Conservation (phyloP, 2,888 invertebrate genomes). For the Eupithecia exiguata region DNA sequence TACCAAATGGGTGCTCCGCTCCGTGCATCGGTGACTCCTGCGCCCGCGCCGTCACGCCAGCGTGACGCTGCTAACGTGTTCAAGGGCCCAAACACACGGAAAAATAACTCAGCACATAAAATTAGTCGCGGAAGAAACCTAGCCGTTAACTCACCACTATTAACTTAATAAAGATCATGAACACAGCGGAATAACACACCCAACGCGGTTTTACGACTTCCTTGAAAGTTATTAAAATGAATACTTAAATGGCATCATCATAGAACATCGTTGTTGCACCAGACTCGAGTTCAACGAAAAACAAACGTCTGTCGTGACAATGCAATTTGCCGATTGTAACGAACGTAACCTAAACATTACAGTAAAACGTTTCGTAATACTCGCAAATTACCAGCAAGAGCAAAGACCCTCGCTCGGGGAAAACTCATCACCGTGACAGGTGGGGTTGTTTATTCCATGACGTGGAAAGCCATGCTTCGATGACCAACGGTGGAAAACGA, state of each 20-base stretch:
- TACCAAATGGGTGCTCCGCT: conserved; percentile 72
- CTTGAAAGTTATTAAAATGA: conserved; percentile 41
- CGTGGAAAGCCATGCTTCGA: conserved; percentile 73
- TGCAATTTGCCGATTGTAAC: conserved; percentile 39
- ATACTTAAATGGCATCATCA: conserved; percentile 18
- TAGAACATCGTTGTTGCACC: conserved; percentile 34
- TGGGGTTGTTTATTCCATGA: conserved; percentile 80
- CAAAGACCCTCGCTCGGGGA: conserved; percentile 40
- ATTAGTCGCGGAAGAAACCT: conserved; percentile 41
- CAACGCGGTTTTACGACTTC: conserved; percentile 37
- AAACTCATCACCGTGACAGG: conserved; percentile 76
- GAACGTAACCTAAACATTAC: conserved; percentile 46
- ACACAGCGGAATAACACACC: conserved; percentile 28
- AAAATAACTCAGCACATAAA: conserved; percentile 48
- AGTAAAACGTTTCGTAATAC: conserved; percentile 49
- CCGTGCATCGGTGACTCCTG: conserved; percentile 60
- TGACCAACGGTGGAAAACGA: conserved; percentile 69
- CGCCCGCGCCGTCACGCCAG: conserved; percentile 38
- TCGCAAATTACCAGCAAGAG: conserved; percentile 39
- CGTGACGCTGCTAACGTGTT: conserved; percentile 64
- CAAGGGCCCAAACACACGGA: conserved; percentile 71
- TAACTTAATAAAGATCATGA: conserved; percentile 43
- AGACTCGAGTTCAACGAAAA: conserved; percentile 31
- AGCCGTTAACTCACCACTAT: conserved; percentile 46
- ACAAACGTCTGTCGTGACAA: conserved; percentile 46